These are phyloP conservation scores for Sphaerophoria rueppellii DNA, from an alignment of 2,888 invertebrate genomes.

Conservation along the genomic window DNA sequence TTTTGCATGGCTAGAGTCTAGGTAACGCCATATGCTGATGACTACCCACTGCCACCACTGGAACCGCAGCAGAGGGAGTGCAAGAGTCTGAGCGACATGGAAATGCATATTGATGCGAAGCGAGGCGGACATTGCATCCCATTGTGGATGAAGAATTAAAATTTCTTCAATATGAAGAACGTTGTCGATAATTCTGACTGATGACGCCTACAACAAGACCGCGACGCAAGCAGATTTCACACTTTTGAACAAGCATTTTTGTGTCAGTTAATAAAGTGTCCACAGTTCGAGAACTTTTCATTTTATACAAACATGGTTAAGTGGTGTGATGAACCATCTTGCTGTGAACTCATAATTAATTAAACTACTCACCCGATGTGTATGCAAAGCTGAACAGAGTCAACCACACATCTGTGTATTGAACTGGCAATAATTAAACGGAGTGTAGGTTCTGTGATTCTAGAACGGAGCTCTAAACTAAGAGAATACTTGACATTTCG, in stretches of 20 bases:
- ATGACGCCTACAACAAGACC: conserved; percentile 17
- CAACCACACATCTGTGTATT: neutral
- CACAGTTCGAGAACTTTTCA: neutral
- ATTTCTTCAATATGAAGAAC: conserved; percentile 24
- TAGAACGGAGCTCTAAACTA: neutral
- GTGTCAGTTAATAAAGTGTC: conserved; percentile 3
- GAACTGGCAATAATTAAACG: conserved; percentile 47
- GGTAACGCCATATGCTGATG: conserved; percentile 49
- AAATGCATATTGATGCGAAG: conserved; percentile 53
- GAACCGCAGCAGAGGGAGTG: conserved; percentile 11
- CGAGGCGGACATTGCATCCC: conserved; percentile 58
- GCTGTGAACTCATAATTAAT: conserved; percentile 37
- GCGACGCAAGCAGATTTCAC: conserved; percentile 21
- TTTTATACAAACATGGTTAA: conserved; percentile 31
- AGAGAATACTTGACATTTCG: too few relatives aligned
- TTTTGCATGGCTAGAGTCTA: conserved; percentile 42
- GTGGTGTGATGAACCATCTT: conserved; percentile 51
- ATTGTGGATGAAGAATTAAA: conserved; percentile 20
- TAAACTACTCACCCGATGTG: neutral
- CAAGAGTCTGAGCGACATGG: neutral
- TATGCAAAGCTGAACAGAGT: neutral
- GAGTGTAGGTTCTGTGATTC: neutral
- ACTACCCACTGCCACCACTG: neutral
- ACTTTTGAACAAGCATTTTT: neutral
- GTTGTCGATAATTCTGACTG: conserved; percentile 12